Evolutionary conservation across 2,113 vertebrate species (phyloP), one percentile per base, ranked within the genome.

Genomic region (Gambusia holbrooki): DNA sequence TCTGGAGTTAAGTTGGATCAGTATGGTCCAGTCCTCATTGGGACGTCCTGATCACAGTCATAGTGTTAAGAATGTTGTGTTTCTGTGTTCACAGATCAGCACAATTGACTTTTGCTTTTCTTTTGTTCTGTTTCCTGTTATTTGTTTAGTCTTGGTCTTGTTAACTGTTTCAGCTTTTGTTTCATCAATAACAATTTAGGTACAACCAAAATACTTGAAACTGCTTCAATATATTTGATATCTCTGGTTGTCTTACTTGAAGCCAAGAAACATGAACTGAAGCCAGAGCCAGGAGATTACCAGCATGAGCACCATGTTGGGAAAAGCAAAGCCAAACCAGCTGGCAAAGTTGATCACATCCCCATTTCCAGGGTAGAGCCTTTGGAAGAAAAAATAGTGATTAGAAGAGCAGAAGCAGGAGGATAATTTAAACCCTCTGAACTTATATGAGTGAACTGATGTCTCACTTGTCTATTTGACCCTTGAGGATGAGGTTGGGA

Each of bases 251-350:
- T 92, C 97, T 96, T 94, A 99, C 97, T 97, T 94, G 66, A 95
- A 89, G 67, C 97, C 97, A 86, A 99, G 65, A 91, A 95, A 99
- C 66, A 96, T 28, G 27, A 93, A 65, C 87, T 96, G 96, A 8
- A 99, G 95, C 97, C 97, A 99, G 22, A 97, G 0, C 95, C 95
- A 98, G 0, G 96, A 29, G 30, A 97, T 33, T 61, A 85, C 0
- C 80, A 99, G 91, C 85, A 97, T 93, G 71, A 99, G 0, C 27
- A 97, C 0, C 95, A 94, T 95, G 91, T 92, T 94, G 22, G 97
- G 97, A 82, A 97, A 98, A 70, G 96, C 93, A 19, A 97, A 97
- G 78, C 84, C 90, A 40, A 99, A 98, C 97, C 97, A 99, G 66
- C 95, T 96, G 75, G 95, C 96, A 66, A 98, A 99, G 93, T 96